phyloP scores from a whole-genome alignment of 2,113 vertebrate genomes.

The Pomatostomus ruficeps region DNA sequence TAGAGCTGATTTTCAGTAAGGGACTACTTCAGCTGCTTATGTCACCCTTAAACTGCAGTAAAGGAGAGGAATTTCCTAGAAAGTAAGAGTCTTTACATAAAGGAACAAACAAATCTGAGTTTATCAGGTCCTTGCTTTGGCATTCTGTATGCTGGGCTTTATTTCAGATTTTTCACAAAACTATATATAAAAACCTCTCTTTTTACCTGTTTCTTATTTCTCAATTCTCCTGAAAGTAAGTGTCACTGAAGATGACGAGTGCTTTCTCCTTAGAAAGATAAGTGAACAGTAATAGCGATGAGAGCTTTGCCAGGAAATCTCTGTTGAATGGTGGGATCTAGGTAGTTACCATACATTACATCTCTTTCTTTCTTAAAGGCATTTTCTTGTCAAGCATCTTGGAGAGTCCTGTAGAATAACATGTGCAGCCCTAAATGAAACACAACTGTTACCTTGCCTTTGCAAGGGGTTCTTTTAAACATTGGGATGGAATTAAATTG shows the following conservation, averaged over 20 bases:
- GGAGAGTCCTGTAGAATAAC: not conserved
- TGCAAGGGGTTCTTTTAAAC: not conserved
- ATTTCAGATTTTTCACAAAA: not conserved
- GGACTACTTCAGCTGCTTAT: not conserved
- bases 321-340: not conserved
- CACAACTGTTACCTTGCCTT: not conserved
- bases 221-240: not conserved
- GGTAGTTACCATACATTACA: not conserved
- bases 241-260: not conserved
- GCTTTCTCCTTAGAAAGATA: not conserved
- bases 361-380: not conserved
- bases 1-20: not conserved
- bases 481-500: rapidly evolving
- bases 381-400: not conserved
- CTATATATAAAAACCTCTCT: not conserved
- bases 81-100: not conserved
- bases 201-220: not conserved
- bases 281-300: not conserved
- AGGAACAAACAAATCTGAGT: not conserved
- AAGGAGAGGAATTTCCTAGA: not conserved
- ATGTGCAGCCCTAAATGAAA: not conserved
- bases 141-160: not conserved
- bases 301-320: not conserved
- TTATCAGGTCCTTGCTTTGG: not conserved
- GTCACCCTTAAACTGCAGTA: not conserved